Base-by-base conservation (phyloP, 2,888 invertebrate species). In the Holacanthella duospinosa region DNA sequence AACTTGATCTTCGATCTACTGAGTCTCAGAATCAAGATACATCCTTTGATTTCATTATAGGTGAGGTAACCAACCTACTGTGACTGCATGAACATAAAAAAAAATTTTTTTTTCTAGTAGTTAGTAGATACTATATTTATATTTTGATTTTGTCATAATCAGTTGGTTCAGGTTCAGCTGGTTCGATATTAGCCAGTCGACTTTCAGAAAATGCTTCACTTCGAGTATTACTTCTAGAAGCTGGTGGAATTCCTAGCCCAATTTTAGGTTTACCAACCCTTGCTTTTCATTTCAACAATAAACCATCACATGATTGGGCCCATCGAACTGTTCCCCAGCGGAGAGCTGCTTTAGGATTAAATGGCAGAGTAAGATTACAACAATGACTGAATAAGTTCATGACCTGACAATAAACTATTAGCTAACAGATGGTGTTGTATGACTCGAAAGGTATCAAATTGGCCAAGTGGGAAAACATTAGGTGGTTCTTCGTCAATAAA, bases 251-350 rank as follows among this genome's bases (percentile, higher is more conserved):
- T 56, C 77, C 80, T 28, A 79, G 82, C 59, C 68, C 66, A 2
- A 60, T 62, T 29, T 60, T 66, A 24, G 61, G 54, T 16, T 61
- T 68, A 6, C 68, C 68, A 1, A 58, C 36, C 1, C 59, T 62
- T 29, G 29, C 61, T 1, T 83, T 86, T 0, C 75, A 86, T 64
- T 75, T 88, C 53, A 63, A 64, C 27, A 87, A 87, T 70, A 77
- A 80, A 29, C 83, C 86, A 0, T 69, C 79, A 2, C 83, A 83
- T 69, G 87, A 89, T 75, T 89, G 89, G 89, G 80, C 83, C 68
- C 86, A 84, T 77, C 76, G 79, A 66, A 87, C 87, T 1, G 80
- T 80, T 3, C 82, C 85, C 9, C 88, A 88, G 75, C 72, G 79
- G 21, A 65, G 80, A 75, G 83, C 84, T 53, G 87, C 86, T 75